Percentiles rank a stretch among this genome's conserved stretches.
Evolutionary conservation across 2,888 invertebrate genomes (phyloP).

Genomic region (Chrysina gloriosa): DNA sequence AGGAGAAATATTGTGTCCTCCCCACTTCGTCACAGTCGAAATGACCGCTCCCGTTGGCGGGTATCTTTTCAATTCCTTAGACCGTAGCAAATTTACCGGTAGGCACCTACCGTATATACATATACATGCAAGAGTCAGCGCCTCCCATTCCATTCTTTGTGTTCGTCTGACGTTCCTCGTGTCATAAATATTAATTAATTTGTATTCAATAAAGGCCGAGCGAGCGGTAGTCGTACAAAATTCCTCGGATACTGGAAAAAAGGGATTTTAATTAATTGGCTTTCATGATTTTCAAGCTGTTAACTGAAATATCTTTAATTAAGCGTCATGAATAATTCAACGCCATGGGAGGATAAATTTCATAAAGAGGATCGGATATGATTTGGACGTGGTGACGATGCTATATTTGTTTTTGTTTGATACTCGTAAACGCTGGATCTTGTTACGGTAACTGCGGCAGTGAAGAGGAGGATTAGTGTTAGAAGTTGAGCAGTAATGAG

Average conservation of each 20-base stretch:
- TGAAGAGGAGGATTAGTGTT: neutral
- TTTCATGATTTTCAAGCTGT: conserved; percentile 19
- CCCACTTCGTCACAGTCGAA: neutral
- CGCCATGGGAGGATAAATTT: conserved; percentile 3
- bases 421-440: conserved; percentile 1
- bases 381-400: neutral
- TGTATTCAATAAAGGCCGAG: conserved; percentile 24
- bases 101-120: conserved; percentile 11
- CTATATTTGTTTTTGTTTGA: neutral
- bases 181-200: conserved; percentile 29
- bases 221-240: conserved; percentile 2
- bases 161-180: neutral
- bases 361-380: conserved; percentile 16
- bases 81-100: conserved; percentile 22
- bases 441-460: neutral
- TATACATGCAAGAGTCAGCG: neutral
- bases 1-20: neutral
- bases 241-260: conserved; percentile 20
- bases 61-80: neutral
- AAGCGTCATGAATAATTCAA: conserved; percentile 23
- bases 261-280: conserved; percentile 24
- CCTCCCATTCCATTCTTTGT: conserved; percentile 10
- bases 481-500: neutral
- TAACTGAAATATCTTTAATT: conserved; percentile 27
- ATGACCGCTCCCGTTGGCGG: neutral